Conservation (phyloP, 2,888 invertebrate species). For the Eupithecia pulchellata region DNA sequence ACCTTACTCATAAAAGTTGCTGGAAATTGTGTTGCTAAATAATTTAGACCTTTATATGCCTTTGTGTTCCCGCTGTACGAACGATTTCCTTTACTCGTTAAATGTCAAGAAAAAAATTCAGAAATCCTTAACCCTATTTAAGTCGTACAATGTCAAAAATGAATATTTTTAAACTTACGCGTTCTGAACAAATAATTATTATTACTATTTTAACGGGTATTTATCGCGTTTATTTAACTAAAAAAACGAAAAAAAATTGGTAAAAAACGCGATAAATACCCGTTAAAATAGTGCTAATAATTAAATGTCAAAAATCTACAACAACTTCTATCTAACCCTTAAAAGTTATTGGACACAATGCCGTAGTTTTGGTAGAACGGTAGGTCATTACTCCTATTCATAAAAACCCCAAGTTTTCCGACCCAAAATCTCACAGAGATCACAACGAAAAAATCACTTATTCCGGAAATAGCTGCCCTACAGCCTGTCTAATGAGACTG, state of each 20-base stretch:
- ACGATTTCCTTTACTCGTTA: not conserved
- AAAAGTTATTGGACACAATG: not conserved
- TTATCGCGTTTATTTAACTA: no score
- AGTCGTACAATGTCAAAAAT: not conserved
- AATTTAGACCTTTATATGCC: not conserved
- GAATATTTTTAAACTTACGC: no score
- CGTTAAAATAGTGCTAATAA: no score
- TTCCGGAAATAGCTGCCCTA: constrained; percentile 21
- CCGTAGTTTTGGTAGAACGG: not conserved
- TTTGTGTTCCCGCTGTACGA: not conserved
- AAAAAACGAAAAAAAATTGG: no score
- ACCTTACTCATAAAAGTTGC: no score
- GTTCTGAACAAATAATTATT: no score
- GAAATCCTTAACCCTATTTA: not conserved
- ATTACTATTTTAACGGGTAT: no score
- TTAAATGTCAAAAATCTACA: not conserved
- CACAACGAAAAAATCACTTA: not conserved
- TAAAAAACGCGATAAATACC: no score
- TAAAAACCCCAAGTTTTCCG: not conserved
- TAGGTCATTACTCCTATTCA: not conserved
- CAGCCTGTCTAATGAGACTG: constrained; percentile 23
- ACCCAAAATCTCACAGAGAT: not conserved
- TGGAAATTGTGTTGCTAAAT: no score
- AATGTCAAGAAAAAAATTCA: not conserved
- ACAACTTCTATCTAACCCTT: not conserved